phyloP scores from a whole-genome alignment of 2,888 invertebrate genomes.

The Leptopterna dolabrata region DNA sequence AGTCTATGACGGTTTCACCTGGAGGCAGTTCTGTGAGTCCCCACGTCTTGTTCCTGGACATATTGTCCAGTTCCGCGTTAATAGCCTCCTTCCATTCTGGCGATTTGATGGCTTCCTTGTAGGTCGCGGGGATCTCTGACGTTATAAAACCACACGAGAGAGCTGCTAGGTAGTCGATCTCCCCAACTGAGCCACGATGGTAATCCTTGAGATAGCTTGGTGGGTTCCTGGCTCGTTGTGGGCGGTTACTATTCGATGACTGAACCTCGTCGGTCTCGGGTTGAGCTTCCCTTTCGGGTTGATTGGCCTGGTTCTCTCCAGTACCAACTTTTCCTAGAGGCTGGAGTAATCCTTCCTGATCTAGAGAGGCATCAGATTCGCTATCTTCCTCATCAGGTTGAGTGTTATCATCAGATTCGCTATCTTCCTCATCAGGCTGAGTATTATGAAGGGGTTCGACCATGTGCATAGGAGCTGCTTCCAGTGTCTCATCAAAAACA shows the following conservation, averaged over 20 bases:
- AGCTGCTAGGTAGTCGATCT: background rate
- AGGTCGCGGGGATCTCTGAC: constrained; percentile 32
- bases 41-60: constrained; percentile 65
- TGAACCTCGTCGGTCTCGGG: too few species aligned
- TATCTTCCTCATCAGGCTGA: too few species aligned
- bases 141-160: constrained; percentile 7
- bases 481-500: constrained; percentile 21
- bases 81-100: constrained; percentile 63
- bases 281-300: too few species aligned
- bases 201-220: background rate
- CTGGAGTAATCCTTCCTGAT: too few species aligned
- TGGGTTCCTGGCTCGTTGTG: background rate
- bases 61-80: constrained; percentile 63
- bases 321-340: too few species aligned
- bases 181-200: background rate
- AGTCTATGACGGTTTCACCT: constrained; percentile 64
- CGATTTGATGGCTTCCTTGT: constrained; percentile 6
- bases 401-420: too few species aligned
- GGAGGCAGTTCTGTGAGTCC: constrained; percentile 63
- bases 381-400: too few species aligned
- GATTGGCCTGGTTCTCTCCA: too few species aligned
- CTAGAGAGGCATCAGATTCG: too few species aligned
- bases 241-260: too few species aligned
- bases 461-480: too few species aligned
- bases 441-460: too few species aligned